phyloP scores from a whole-genome alignment of 1,140 invertebrate species.

The Panonychus citri region DNA sequence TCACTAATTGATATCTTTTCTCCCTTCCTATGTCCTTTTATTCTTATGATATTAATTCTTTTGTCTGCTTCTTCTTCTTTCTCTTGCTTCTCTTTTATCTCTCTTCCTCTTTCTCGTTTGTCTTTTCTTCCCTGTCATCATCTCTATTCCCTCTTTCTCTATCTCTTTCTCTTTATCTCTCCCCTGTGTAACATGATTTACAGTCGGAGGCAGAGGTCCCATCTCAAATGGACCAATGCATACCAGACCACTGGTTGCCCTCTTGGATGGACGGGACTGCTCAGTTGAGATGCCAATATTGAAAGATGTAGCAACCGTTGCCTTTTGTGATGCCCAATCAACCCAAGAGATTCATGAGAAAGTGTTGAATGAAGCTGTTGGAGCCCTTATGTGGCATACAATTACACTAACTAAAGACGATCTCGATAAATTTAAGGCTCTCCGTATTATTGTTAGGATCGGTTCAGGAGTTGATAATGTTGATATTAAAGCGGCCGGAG shows the following conservation, averaged over 20 bases:
- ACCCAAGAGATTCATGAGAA: constrained; percentile 99
- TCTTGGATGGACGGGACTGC: constrained; percentile 93
- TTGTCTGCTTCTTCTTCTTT: background rate
- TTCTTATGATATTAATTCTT: too few relatives aligned
- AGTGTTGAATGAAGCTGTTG: constrained; percentile 97
- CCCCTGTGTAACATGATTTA: background rate
- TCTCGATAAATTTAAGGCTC: constrained; percentile 95
- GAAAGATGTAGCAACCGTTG: constrained; percentile 97
- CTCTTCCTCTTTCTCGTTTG: too few relatives aligned
- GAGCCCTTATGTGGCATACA: constrained; percentile 98
- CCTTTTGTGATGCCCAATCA: constrained; percentile 97
- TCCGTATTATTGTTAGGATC: constrained; percentile 94
- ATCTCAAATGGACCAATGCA: constrained; percentile 42
- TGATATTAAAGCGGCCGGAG: constrained; percentile 61
- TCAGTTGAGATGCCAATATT: constrained; percentile 99
- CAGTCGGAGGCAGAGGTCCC: constrained; percentile 3
- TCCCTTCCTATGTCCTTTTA: background rate
- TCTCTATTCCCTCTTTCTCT: background rate
- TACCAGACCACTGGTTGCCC: constrained; percentile 75
- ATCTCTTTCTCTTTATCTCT: background rate
- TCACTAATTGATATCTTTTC: background rate
- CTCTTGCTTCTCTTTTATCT: background rate
- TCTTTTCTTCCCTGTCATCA: background rate
- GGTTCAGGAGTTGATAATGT: constrained; percentile 96
- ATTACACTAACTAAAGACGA: constrained; percentile 97